Conservation (phyloP, 1,140 invertebrate species). For the Lepidurus couesii region DNA sequence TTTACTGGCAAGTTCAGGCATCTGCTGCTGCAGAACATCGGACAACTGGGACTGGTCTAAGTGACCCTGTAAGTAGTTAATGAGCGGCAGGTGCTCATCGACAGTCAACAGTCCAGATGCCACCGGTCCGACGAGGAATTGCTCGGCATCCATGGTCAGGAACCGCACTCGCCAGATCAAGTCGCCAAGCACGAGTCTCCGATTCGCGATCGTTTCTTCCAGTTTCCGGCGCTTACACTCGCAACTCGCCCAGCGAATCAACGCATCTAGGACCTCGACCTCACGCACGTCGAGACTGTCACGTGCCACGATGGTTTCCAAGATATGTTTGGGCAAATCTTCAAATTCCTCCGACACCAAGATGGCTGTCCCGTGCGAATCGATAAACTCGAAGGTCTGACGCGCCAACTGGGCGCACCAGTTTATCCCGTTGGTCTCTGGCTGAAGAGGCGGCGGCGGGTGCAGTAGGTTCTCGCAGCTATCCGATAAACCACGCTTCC, state of each 20-base stretch:
- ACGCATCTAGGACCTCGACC: slow-evolving; percentile 52
- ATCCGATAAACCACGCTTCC: background rate
- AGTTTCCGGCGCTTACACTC: slow-evolving; percentile 58
- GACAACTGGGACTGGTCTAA: background rate
- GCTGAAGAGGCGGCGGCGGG: background rate
- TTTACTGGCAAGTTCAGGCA: background rate
- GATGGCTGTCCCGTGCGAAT: slow-evolving; percentile 54
- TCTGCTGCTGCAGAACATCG: background rate
- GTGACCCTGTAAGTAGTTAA: slow-evolving; percentile 37
- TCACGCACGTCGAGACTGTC: slow-evolving; percentile 55
- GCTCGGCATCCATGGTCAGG: slow-evolving; percentile 55
- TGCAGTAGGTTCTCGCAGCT: background rate
- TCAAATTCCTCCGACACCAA: slow-evolving; percentile 59
- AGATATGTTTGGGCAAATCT: slow-evolving; percentile 54
- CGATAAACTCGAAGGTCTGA: slow-evolving; percentile 56
- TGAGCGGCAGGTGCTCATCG: slow-evolving; percentile 42
- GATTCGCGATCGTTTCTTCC: slow-evolving; percentile 55
- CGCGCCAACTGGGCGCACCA: slow-evolving; percentile 54
- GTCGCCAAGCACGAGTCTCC: slow-evolving; percentile 55
- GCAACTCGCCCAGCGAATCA: slow-evolving; percentile 60
- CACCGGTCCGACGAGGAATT: slow-evolving; percentile 52
- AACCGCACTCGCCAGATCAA: slow-evolving; percentile 60
- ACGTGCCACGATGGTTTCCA: slow-evolving; percentile 55
- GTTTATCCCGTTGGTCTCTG: slow-evolving; percentile 31
- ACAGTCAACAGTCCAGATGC: slow-evolving; percentile 44